Evolutionary conservation across 1,140 invertebrate genomes (phyloP).

Genomic region (Zaprionus ornatus): DNA sequence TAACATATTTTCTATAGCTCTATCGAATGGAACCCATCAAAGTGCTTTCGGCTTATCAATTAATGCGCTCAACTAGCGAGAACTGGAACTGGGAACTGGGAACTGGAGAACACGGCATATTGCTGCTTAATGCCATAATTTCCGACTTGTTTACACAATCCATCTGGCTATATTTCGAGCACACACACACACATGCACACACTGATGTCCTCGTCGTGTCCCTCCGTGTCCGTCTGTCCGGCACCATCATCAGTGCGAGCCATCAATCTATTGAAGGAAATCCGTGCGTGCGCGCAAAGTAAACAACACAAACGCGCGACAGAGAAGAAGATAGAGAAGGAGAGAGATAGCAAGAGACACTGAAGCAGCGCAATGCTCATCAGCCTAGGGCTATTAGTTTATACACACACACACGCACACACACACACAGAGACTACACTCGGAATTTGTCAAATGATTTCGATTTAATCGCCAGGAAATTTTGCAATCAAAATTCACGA

Average conservation of each 20-base stretch:
- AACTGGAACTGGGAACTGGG: slow-evolving; percentile 13
- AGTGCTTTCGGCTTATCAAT: slow-evolving; percentile 16
- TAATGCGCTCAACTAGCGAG: slow-evolving; percentile 13
- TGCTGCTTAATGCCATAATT: slow-evolving; percentile 76
- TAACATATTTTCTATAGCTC: not conserved
- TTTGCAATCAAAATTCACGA: slow-evolving; percentile 73
- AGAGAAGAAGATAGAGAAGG: slow-evolving; percentile 28
- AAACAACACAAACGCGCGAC: slow-evolving; percentile 55
- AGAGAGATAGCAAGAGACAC: not conserved
- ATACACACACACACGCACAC: slow-evolving; percentile 22
- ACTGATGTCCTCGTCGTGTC: slow-evolving; percentile 9
- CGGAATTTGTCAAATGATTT: slow-evolving; percentile 66
- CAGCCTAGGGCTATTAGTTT: slow-evolving; percentile 31
- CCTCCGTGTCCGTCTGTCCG: slow-evolving; percentile 28
- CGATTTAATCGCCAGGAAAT: slow-evolving; percentile 81
- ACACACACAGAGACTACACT: slow-evolving; percentile 6
- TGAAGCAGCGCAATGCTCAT: slow-evolving; percentile 31
- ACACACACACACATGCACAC: slow-evolving; percentile 35
- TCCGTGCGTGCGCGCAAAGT: slow-evolving; percentile 71
- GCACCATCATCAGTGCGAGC: slow-evolving; percentile 62
- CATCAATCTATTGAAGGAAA: slow-evolving; percentile 74
- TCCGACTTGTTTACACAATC: slow-evolving; percentile 81
- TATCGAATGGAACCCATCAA: not conserved
- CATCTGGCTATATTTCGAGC: slow-evolving; percentile 82
- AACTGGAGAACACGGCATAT: slow-evolving; percentile 44